A percentile compares a stretch with the other conserved stretches of the same genome.
These are phyloP conservation scores for Tetragnatha versicolor DNA, from an alignment of 1,140 invertebrate genomes.

Conservation along the genomic window DNA sequence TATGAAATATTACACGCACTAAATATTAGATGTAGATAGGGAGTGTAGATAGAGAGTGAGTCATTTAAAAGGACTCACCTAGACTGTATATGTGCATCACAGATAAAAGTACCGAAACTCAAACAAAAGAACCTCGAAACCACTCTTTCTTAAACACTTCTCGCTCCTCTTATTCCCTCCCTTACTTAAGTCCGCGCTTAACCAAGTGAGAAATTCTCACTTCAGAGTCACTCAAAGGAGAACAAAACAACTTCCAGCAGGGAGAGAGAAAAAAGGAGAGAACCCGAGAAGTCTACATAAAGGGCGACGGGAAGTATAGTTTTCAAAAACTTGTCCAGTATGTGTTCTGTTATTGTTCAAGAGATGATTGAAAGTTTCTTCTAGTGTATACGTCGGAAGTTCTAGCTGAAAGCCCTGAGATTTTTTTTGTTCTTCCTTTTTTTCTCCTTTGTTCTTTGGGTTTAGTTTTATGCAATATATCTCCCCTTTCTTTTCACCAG, in stretches of 20 bases:
- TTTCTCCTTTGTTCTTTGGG: constrained; percentile 26
- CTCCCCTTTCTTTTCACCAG: not conserved
- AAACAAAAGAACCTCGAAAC: not conserved
- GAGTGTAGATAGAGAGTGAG: too few species aligned
- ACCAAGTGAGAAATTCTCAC: constrained; percentile 47
- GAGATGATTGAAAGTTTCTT: constrained; percentile 42
- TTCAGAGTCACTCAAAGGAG: constrained; percentile 6
- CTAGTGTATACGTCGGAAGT: constrained; percentile 23
- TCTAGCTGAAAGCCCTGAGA: not conserved
- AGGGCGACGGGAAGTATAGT: constrained; percentile 27
- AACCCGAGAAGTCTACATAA: not conserved
- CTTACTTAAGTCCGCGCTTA: constrained; percentile 25
- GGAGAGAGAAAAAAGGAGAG: too few species aligned
- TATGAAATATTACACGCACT: too few species aligned
- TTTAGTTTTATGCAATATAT: constrained; percentile 19
- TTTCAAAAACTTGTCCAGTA: constrained; percentile 45
- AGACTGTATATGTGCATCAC: too few species aligned
- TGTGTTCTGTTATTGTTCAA: constrained; percentile 45
- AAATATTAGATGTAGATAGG: too few species aligned
- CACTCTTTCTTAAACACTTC: constrained; percentile 26
- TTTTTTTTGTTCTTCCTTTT: constrained; percentile 15
- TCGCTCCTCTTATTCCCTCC: not conserved
- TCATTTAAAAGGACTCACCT: too few species aligned
- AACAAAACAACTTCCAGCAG: constrained; percentile 25
- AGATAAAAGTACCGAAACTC: too few species aligned